phyloP scores from a whole-genome alignment of 2,113 vertebrate species.

The Puma concolor region DNA sequence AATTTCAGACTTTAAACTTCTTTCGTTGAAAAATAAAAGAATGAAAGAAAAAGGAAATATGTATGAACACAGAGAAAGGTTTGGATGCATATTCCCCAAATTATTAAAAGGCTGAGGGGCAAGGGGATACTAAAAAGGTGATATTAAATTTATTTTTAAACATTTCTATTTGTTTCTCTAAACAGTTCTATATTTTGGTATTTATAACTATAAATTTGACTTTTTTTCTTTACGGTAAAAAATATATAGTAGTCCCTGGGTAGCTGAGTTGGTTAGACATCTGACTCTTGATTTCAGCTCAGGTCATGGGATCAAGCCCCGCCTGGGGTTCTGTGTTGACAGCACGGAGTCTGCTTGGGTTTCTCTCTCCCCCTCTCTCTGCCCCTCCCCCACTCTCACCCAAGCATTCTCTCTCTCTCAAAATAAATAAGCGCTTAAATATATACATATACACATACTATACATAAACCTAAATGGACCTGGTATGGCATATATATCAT shows the following conservation, averaged over 20 bases:
- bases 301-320: too few relatives aligned
- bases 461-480: background rate
- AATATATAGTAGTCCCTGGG: background rate
- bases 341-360: too few relatives aligned
- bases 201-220: background rate
- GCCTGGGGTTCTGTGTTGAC: too few relatives aligned
- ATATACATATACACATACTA: too few relatives aligned
- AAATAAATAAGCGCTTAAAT: too few relatives aligned
- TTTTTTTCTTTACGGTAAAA: background rate
- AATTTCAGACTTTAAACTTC: background rate
- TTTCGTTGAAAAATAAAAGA: background rate
- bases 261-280: too few relatives aligned
- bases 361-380: too few relatives aligned
- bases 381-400: too few relatives aligned
- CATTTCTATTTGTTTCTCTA: background rate
- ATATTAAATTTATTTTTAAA: background rate
- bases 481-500: background rate
- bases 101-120: background rate
- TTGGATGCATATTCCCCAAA: background rate
- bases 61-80: background rate
- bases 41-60: background rate
- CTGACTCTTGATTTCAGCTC: too few relatives aligned
- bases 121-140: background rate
- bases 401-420: too few relatives aligned
- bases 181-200: background rate